These are phyloP conservation scores for Brachyopa scutellaris DNA, from an alignment of 2,888 invertebrate species.

Conservation along the genomic window DNA sequence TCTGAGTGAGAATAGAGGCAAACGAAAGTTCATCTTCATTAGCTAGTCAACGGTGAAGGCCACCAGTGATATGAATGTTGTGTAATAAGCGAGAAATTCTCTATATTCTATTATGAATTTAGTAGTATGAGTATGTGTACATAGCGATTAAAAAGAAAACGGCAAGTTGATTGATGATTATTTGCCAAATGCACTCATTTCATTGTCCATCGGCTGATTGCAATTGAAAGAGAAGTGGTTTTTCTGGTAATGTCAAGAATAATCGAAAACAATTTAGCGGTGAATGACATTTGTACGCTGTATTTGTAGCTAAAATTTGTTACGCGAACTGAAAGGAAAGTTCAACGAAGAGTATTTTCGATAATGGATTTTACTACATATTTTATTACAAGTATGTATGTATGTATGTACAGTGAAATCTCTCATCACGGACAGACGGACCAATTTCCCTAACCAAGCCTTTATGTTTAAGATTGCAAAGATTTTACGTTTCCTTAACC, in stretches of 20 bases:
- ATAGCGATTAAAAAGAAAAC: not conserved
- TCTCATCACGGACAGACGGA: no score
- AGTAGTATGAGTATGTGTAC: not conserved
- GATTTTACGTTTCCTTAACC: no score
- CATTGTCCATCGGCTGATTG: not conserved
- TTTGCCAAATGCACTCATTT: not conserved
- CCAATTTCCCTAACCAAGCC: no score
- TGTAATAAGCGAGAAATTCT: constrained; percentile 2
- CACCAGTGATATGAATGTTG: not conserved
- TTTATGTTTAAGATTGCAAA: no score
- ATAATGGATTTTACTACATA: no score
- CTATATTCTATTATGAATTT: not conserved
- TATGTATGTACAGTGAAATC: no score
- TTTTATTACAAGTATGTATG: no score
- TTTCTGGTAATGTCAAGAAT: not conserved
- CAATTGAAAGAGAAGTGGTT: not conserved
- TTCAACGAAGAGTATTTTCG: not conserved
- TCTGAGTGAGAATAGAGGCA: not conserved
- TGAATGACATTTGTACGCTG: constrained; percentile 9
- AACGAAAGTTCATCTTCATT: constrained; percentile 24
- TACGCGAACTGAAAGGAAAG: not conserved
- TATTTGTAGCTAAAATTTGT: no score
- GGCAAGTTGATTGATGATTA: not conserved
- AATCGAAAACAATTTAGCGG: not conserved
- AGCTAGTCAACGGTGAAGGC: constrained; percentile 37